phyloP scores from a whole-genome alignment of 2,888 invertebrate species.

The Conus canariensis region DNA sequence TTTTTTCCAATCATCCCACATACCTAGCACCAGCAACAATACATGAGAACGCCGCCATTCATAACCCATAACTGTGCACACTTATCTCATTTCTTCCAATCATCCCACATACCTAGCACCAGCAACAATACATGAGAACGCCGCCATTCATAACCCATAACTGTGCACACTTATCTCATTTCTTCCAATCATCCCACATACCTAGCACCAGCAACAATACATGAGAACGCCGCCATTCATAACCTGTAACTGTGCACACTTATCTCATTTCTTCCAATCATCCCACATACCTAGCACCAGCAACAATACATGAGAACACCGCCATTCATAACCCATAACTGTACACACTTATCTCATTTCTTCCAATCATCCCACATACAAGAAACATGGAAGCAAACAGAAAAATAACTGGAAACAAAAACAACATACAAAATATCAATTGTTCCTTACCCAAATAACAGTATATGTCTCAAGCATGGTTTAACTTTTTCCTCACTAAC shows the following conservation, averaged over 20 bases:
- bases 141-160: neutral
- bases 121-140: neutral
- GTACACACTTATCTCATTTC: no score
- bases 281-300: slow-evolving; percentile 85
- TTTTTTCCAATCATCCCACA: slow-evolving; percentile 79
- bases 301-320: neutral
- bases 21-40: slow-evolving; percentile 82
- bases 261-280: no score
- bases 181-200: slow-evolving; percentile 83
- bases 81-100: no score
- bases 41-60: neutral
- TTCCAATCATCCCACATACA: slow-evolving; percentile 83
- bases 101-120: slow-evolving; percentile 85
- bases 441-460: no score
- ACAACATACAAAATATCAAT: no score
- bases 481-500: no score
- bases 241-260: no score
- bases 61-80: no score
- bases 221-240: neutral
- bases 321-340: neutral
- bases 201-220: slow-evolving; percentile 78
- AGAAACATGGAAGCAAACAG: no score
- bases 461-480: no score
- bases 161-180: no score
- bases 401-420: no score